Percentiles rank a stretch among this genome's conserved stretches.
These are phyloP conservation scores for Cinclus mexicanus DNA, from an alignment of 2,113 vertebrate genomes.

Conservation along the genomic window DNA sequence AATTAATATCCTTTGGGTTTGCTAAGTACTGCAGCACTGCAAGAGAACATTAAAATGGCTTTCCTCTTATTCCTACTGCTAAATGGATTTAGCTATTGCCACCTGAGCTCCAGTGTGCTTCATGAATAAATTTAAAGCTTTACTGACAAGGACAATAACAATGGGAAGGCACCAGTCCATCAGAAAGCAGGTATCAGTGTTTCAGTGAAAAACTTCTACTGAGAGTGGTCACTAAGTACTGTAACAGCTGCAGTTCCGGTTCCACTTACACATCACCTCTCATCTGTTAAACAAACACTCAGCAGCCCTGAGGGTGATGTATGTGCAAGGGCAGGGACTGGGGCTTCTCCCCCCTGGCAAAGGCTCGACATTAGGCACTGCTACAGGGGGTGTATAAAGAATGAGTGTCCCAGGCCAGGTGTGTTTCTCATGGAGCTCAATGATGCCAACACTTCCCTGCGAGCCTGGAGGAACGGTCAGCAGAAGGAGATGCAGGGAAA, in stretches of 20 bases:
- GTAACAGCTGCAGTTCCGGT: not conserved
- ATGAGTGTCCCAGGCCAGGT: not conserved
- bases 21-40: constrained; percentile 54
- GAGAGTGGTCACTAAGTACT: not conserved
- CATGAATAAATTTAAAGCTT: constrained; percentile 74
- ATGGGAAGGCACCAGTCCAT: constrained; percentile 24
- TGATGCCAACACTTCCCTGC: fast-evolving
- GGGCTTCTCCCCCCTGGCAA: not conserved
- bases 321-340: not conserved
- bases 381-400: not conserved
- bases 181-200: constrained; percentile 8
- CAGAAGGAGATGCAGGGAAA: not conserved
- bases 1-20: constrained; percentile 75
- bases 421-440: not conserved
- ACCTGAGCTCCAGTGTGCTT: constrained; percentile 71
- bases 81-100: constrained; percentile 71
- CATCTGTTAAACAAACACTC: not conserved
- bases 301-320: not conserved
- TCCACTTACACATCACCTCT: not conserved
- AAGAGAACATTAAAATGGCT: constrained; percentile 68
- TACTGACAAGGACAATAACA: constrained; percentile 56
- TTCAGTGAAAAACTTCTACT: not conserved
- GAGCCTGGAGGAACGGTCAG: not conserved
- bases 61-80: constrained; percentile 69
- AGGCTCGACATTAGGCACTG: not conserved